Base-by-base conservation (phyloP, 2,888 invertebrate genomes). In the Rotaria magnacalcarata region DNA sequence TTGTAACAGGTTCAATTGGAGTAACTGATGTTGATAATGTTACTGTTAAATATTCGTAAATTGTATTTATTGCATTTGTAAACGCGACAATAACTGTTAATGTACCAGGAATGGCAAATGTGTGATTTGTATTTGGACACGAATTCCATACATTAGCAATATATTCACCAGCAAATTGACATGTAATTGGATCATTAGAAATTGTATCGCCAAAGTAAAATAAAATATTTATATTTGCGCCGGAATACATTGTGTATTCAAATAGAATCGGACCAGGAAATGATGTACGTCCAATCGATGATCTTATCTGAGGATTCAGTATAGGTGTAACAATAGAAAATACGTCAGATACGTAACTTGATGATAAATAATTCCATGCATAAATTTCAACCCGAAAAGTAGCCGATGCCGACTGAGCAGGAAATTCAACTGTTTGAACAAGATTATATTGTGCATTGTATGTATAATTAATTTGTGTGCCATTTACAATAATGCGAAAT, bases 351-450 rank as follows among this genome's bases (percentile, higher is more conserved):
- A 24, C 3, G 11, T 43, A 14, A n/a, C 14, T 41, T 8, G 19
- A 24, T n/a, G 80, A 80, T 47, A 80, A 0, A n/a, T 80, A 47
- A 80, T 80, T 80, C 43, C 47, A 80, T 43, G 80, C 80, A 47
- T 47, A 47, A 2, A 80, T 80, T 47, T 47, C 47, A n/a, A 80
- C 14, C 24, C 0, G 11, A 47, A 47, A 80, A 80, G n/a, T 80
- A 19, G 4, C 19, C n/a, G 47, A 8, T 47, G n/a, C 0, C 47
- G 47, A 24, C 47, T 80, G 80, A 8, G 47, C 80, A 47, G 1
- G 24, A 47, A 80, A 14, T 19, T 41, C n/a, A 47, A 0, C 21
- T 47, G 80, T 80, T 80, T 80, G 80, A 80, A 47, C 24, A 47
- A 80, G 80, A 47, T n/a, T 47, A 80, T 80, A 47, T 80, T 8